Evolutionary conservation across 2,888 invertebrate species (phyloP).

Genomic region (Synanthedon formicaeformis): DNA sequence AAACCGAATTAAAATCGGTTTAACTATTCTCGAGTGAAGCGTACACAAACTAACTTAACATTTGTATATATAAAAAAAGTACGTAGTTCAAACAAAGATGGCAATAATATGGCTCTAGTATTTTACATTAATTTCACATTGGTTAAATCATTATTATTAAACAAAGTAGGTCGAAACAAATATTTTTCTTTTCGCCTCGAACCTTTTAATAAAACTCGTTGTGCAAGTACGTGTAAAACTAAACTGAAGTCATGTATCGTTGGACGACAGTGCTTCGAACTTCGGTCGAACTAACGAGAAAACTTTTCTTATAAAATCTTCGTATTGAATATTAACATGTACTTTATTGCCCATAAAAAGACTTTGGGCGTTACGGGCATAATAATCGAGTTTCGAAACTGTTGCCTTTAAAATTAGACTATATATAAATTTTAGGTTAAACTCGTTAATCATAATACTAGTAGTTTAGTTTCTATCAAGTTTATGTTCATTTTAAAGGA

Average conservation of each 20-base stretch:
- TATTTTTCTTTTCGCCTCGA: background rate
- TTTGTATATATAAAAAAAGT: too few relatives aligned
- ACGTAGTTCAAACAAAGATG: too few relatives aligned
- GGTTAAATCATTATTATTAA: too few relatives aligned
- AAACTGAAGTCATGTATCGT: constrained; percentile 22
- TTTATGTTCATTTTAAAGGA: too few relatives aligned
- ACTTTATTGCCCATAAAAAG: constrained; percentile 46
- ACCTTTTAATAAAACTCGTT: background rate
- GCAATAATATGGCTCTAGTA: too few relatives aligned
- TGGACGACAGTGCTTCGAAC: constrained; percentile 18
- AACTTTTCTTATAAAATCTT: constrained; percentile 54
- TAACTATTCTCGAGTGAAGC: too few relatives aligned
- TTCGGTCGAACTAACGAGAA: constrained; percentile 41
- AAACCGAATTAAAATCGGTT: too few relatives aligned
- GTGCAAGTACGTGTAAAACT: background rate
- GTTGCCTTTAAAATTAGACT: constrained; percentile 23
- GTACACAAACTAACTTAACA: too few relatives aligned
- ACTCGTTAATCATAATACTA: background rate
- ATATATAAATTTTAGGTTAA: background rate
- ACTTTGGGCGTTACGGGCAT: constrained; percentile 26
- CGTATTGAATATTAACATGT: constrained; percentile 60
- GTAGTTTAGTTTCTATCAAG: background rate
- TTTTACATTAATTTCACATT: too few relatives aligned
- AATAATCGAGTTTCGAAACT: constrained; percentile 32
- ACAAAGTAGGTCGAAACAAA: too few relatives aligned